These are phyloP conservation scores for Picathartes gymnocephalus DNA, from an alignment of 2,113 vertebrate species.

Conservation along the genomic window DNA sequence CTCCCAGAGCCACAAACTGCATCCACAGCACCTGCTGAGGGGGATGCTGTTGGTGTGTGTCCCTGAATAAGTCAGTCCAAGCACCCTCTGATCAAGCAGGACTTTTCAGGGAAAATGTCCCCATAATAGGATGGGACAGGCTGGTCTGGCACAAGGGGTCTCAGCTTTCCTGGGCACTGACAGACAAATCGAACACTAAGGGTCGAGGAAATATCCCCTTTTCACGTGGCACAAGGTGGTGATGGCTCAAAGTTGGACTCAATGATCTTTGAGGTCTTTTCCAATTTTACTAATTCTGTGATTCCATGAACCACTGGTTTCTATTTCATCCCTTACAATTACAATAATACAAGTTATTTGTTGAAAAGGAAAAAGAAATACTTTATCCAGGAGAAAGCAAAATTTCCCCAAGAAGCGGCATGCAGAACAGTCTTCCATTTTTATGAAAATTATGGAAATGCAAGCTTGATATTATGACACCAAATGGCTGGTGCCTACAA, in stretches of 20 bases:
- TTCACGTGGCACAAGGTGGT: background rate
- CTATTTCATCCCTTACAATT: background rate
- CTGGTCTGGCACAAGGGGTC: background rate
- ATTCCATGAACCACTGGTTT: background rate
- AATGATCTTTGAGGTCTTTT: background rate
- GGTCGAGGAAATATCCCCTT: background rate
- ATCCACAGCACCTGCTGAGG: background rate
- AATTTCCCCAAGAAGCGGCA: background rate
- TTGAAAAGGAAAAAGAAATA: background rate
- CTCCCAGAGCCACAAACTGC: background rate
- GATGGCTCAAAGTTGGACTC: background rate
- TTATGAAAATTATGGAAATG: background rate
- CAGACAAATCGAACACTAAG: background rate
- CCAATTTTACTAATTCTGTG: background rate
- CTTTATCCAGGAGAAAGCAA: background rate
- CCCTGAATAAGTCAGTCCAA: background rate
- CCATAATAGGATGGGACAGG: fast-evolving
- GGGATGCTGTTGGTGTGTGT: background rate
- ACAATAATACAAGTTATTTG: background rate
- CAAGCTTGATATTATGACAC: background rate
- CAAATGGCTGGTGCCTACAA: background rate
- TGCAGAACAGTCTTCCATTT: background rate
- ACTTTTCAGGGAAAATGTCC: background rate
- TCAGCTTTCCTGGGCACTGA: background rate
- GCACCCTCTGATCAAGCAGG: background rate